phyloP scores from a whole-genome alignment of 2,113 vertebrate species.

The Papio anubis region DNA sequence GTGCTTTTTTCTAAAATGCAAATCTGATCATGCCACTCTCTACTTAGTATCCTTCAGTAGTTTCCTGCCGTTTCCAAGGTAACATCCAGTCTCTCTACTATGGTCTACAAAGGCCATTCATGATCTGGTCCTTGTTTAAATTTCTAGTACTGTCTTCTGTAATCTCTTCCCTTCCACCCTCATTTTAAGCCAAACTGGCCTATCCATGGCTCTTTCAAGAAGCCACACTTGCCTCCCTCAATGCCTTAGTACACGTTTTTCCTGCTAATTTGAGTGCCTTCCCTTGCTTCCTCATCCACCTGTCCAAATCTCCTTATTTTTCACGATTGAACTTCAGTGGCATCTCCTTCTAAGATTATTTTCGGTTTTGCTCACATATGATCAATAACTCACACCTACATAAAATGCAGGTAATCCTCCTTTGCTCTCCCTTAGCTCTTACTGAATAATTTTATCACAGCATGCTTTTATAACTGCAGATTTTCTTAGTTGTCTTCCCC shows the following conservation, averaged over 20 bases:
- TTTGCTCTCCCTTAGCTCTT: background rate
- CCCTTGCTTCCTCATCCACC: background rate
- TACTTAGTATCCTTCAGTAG: constrained; percentile 27
- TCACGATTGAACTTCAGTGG: background rate
- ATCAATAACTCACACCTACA: background rate
- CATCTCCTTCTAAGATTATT: background rate
- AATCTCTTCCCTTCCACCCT: background rate
- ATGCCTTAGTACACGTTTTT: background rate
- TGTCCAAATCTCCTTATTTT: background rate
- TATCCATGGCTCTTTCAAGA: background rate
- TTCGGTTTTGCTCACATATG: background rate
- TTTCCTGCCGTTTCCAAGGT: constrained; percentile 22
- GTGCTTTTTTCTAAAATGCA: constrained; percentile 20
- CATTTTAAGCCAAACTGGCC: background rate
- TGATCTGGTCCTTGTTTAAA: background rate
- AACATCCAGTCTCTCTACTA: constrained; percentile 28
- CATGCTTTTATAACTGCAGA: background rate
- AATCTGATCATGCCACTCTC: background rate
- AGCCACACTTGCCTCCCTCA: background rate
- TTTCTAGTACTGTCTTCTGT: background rate
- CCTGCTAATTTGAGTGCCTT: background rate
- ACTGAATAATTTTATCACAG: background rate
- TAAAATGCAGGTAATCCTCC: background rate
- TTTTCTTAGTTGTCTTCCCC: background rate
- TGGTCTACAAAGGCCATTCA: constrained; percentile 12